These are phyloP conservation scores for Montipora capitata DNA, from an alignment of 92 coral and sea anemone species.

Conservation along the genomic window DNA sequence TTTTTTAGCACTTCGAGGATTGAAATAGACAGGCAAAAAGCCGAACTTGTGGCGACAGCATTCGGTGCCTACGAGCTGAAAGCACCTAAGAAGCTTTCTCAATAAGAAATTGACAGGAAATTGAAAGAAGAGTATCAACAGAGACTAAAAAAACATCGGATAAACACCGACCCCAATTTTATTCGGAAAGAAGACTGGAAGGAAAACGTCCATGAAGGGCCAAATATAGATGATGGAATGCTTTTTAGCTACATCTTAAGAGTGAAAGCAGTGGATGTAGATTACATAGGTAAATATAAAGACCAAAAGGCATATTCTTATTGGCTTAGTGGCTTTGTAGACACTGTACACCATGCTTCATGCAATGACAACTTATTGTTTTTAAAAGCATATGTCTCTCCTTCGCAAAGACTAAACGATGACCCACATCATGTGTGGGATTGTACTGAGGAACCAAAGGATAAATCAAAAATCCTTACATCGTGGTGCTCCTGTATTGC, in stretches of 20 bases:
- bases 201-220: too few relatives aligned
- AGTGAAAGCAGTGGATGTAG: slow-evolving; percentile 21
- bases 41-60: neutral
- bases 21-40: neutral
- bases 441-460: slow-evolving; percentile 1
- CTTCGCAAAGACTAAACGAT: neutral
- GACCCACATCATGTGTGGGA: slow-evolving; percentile 57
- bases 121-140: slow-evolving; percentile 26
- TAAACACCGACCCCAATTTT: too few relatives aligned
- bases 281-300: too few relatives aligned
- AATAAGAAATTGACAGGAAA: slow-evolving; percentile 18
- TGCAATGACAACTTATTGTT: too few relatives aligned
- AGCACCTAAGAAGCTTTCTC: slow-evolving; percentile 12
- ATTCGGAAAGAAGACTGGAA: too few relatives aligned
- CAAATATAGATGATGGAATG: too few relatives aligned
- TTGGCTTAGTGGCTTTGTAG: slow-evolving; percentile 72
- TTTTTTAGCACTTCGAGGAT: neutral
- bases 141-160: too few relatives aligned
- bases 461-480: too few relatives aligned
- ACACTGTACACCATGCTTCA: neutral
- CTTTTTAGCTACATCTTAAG: too few relatives aligned
- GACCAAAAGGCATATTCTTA: slow-evolving; percentile 64
- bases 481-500: too few relatives aligned
- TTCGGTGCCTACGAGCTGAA: neutral
- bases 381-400: too few relatives aligned